Base-by-base conservation (phyloP, 1,140 invertebrate genomes). In the Nasonia vitripennis region DNA sequence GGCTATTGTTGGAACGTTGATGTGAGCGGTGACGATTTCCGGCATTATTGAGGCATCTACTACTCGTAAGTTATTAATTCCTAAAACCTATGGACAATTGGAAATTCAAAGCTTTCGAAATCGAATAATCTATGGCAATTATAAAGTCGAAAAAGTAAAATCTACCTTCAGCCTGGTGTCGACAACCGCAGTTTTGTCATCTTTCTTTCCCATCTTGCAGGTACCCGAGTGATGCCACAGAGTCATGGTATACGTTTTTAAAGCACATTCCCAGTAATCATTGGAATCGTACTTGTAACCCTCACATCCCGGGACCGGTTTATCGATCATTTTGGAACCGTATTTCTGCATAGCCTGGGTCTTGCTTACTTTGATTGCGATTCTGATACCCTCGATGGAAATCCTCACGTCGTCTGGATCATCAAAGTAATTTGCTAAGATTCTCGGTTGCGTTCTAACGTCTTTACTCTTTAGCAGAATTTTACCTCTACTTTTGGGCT, bases 1-100 rank as follows among this genome's bases (percentile, higher is more conserved):
- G 6, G 77, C 48, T 55, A 55, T 51, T 0, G 48, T 27, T 17
- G 77, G 77, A 55, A 78, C 23, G 27, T 78, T 78, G 41, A 27
- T 45, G 41, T 78, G 45, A 23, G 77, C 77, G 1, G 20, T 55
- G 9, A 31, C 10, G 6, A 55, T 31, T 3, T 51, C 14, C 2
- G 77, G 77, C 77, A 78, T 78, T 51, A 78, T 78, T 9, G 75
- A 78, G 20, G 41, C 37, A 27, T 78, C 45, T 4, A 34, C 75
- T 2, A 78, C 75, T 27, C 75, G 41, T 41, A 78, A 78, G 41
- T 48, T 12, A 12, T 78, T 45, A 11, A 78, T 78, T 9, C 75
- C 75, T n/a, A 41, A 10, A 31, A 37, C 20, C 31, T 75, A 70
- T 23, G 2, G 20, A 70, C 9, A 75, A 75, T 37, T 20, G 31